A percentile compares a stretch with the other conserved stretches of the same genome.
These are phyloP conservation scores for Marmota monax DNA, from an alignment of 2,113 vertebrate species.

Conservation along the genomic window DNA sequence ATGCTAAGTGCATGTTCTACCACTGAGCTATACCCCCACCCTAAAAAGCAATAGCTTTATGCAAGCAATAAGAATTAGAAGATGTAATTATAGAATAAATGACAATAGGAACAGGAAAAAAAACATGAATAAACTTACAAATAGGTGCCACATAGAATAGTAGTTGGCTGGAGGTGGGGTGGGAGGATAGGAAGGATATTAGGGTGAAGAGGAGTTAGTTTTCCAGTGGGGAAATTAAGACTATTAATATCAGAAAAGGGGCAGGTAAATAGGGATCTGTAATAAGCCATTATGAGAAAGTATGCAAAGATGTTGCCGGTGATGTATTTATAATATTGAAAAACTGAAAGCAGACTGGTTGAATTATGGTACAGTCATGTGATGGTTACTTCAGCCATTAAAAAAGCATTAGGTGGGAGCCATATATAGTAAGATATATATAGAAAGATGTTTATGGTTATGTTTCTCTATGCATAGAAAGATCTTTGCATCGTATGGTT, in stretches of 20 bases:
- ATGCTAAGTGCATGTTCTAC: neutral
- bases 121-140: constrained; percentile 49
- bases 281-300: neutral
- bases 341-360: constrained; percentile 30
- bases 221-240: neutral
- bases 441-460: too few species aligned
- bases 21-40: neutral
- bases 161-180: neutral
- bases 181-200: neutral
- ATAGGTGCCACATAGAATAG: neutral
- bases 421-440: neutral
- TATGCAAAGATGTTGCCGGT: constrained; percentile 8
- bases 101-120: constrained; percentile 33
- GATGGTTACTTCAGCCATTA: neutral
- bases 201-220: neutral
- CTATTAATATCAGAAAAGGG: neutral
- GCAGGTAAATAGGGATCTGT: neutral
- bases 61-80: neutral
- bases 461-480: neutral
- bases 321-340: constrained; percentile 42
- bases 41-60: neutral
- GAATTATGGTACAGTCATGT: neutral
- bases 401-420: neutral
- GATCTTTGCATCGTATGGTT: constrained; percentile 43
- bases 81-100: constrained; percentile 29